Evolutionary conservation across 2,888 invertebrate species (phyloP), one percentile per base, ranked within the genome.

Genomic region (Danaus chrysippus): DNA sequence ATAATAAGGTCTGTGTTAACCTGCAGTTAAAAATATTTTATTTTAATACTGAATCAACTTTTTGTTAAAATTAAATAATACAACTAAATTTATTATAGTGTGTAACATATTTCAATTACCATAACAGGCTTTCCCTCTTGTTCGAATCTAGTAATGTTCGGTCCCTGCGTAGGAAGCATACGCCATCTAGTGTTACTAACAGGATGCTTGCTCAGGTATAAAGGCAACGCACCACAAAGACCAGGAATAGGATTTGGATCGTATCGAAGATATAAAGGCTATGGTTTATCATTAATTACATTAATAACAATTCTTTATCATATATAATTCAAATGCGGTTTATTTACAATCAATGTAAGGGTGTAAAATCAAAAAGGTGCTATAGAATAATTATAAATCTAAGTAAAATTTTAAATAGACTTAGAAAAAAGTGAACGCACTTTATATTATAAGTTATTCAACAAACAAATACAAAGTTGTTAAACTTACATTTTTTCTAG

Each of bases 111-210:
- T 34, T 3, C 6, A 3, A 34, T 79, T 68, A 90, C 90, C 53
- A 56, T 70, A 52, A 88, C 71, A 43, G 73, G 73, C 3, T 72
- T 71, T 41, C 84, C 91, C 71, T 90, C 88, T 65, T 80, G 82
- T 68, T 91, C 91, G 64, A 90, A 90, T 59, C 91, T 79, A 10
- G 91, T 88, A 19, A 85, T 78, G 46, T 83, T 65, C 1, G 84
- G 76, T 1, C 68, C 70, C 65, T 83, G 85, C n/a, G 76, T 66
- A 0, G 91, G 89, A 61, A 91, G 72, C 23, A 88, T 76, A 59
- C 88, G 81, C 89, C 89, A 91, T 61, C 91, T 82, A 2, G 87
- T 83, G 73, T 87, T 90, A 17, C 86, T 83, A 19, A 90, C 88
- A 62, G 79, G 79, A 73, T 89, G 77, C 72, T 86, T 77, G 72